Conservation (phyloP, 2,113 vertebrate genomes). For the Leptosomus discolor region DNA sequence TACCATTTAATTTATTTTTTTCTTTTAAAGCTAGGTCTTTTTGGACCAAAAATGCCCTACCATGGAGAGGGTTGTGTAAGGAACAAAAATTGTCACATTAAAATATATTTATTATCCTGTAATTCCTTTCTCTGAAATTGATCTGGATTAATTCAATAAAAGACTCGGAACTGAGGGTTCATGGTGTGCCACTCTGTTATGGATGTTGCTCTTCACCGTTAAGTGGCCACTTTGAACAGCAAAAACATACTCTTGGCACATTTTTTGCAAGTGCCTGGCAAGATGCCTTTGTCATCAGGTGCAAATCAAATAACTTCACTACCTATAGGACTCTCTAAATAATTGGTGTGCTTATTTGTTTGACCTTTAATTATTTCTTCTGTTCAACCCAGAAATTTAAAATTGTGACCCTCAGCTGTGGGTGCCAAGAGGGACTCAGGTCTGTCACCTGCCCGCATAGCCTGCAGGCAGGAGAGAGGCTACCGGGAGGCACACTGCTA, state of each 20-base stretch:
- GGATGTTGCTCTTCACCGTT: neutral
- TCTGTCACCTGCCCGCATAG: neutral
- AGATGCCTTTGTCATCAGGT: neutral
- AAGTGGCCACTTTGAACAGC: neutral
- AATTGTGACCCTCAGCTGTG: neutral
- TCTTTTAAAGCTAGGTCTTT: neutral
- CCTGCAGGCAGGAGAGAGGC: neutral
- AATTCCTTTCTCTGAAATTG: neutral
- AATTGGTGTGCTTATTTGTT: neutral
- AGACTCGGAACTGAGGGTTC: neutral
- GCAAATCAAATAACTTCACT: neutral
- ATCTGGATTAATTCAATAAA: neutral
- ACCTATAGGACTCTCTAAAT: neutral
- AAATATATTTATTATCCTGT: neutral
- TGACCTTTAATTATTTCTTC: neutral
- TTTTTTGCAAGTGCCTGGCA: neutral
- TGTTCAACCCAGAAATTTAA: neutral
- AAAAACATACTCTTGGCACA: neutral
- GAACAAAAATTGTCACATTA: neutral
- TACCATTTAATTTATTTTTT: neutral
- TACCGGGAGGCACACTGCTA: rapidly evolving
- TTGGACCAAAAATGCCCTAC: neutral
- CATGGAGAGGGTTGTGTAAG: neutral
- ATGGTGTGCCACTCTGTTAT: neutral
- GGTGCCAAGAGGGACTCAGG: neutral